Percentiles rank a stretch among this genome's conserved stretches.
phyloP scores from a whole-genome alignment of 2,888 invertebrate genomes.

The Plebejus anna region DNA sequence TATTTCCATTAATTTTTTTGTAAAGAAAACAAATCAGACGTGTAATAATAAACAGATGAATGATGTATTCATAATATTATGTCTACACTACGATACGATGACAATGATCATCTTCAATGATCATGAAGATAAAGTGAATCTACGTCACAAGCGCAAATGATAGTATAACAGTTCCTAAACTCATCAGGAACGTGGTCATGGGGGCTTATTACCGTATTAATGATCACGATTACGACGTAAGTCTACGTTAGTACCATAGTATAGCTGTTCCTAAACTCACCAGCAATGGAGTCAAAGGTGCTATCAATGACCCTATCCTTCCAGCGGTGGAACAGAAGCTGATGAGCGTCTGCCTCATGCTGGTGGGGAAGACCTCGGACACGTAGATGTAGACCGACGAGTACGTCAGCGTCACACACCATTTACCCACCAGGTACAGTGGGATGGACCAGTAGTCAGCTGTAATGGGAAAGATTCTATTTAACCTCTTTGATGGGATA shows the following conservation, averaged over 20 bases:
- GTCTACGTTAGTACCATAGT: too few species aligned
- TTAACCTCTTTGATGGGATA: neutral
- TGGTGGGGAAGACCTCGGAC: slow-evolving; percentile 85
- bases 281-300: slow-evolving; percentile 83
- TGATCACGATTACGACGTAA: too few species aligned
- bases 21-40: too few species aligned
- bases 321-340: slow-evolving; percentile 84
- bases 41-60: too few species aligned
- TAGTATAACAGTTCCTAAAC: slow-evolving; percentile 35
- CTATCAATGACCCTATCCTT: slow-evolving; percentile 82
- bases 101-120: neutral
- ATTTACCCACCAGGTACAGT: slow-evolving; percentile 83
- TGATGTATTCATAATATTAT: too few species aligned
- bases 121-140: too few species aligned
- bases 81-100: neutral
- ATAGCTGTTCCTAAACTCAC: slow-evolving; percentile 57
- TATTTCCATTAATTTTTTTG: neutral
- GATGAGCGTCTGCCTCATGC: slow-evolving; percentile 83
- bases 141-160: too few species aligned
- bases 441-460: slow-evolving; percentile 77
- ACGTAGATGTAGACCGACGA: slow-evolving; percentile 84
- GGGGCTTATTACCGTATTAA: slow-evolving; percentile 61
- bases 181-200: slow-evolving; percentile 83
- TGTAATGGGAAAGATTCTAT: slow-evolving; percentile 42
- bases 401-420: slow-evolving; percentile 83